A percentile compares a stretch with the other conserved stretches of the same genome.
phyloP scores from a whole-genome alignment of 2,888 invertebrate species.

The Lasioglossum figueresi region DNA sequence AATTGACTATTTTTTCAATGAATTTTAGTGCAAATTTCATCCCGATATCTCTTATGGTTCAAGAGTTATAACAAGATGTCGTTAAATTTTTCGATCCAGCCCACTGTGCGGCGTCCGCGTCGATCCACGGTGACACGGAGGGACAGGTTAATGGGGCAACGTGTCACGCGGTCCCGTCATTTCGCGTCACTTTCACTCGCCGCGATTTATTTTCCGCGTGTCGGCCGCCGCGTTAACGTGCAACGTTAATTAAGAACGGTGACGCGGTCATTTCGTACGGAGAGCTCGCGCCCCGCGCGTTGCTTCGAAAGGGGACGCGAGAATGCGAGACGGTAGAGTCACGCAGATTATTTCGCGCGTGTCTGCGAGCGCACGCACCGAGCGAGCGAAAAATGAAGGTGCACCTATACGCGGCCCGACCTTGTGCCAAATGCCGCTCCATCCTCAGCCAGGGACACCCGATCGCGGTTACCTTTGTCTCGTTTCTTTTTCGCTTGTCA shows the following conservation, averaged over 20 bases:
- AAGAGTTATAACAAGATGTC: too few relatives aligned
- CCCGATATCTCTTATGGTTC: too few relatives aligned
- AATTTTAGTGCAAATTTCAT: too few relatives aligned
- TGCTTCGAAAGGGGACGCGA: constrained; percentile 22
- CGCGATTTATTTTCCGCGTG: constrained; percentile 68
- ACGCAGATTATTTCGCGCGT: constrained; percentile 9
- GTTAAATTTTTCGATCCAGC: too few relatives aligned
- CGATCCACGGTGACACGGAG: neutral
- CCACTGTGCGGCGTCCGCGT: too few relatives aligned
- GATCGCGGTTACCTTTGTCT: constrained; percentile 54
- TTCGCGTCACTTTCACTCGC: constrained; percentile 65
- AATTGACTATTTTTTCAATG: too few relatives aligned
- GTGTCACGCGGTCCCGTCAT: constrained; percentile 38
- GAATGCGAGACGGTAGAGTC: constrained; percentile 13
- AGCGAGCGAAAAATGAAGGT: constrained; percentile 41
- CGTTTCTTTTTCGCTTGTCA: constrained; percentile 18
- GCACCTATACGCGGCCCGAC: constrained; percentile 70
- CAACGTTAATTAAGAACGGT: constrained; percentile 57
- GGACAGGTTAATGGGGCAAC: constrained; percentile 38
- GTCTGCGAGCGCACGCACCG: constrained; percentile 13
- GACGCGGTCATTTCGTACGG: constrained; percentile 20
- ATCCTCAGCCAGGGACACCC: constrained; percentile 75
- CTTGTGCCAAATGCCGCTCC: constrained; percentile 79
- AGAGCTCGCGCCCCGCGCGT: constrained; percentile 21
- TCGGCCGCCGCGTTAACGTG: constrained; percentile 30